Evolutionary conservation across 2,888 invertebrate species (phyloP), one percentile per base, ranked within the genome.

Genomic region (Meteorus colon): DNA sequence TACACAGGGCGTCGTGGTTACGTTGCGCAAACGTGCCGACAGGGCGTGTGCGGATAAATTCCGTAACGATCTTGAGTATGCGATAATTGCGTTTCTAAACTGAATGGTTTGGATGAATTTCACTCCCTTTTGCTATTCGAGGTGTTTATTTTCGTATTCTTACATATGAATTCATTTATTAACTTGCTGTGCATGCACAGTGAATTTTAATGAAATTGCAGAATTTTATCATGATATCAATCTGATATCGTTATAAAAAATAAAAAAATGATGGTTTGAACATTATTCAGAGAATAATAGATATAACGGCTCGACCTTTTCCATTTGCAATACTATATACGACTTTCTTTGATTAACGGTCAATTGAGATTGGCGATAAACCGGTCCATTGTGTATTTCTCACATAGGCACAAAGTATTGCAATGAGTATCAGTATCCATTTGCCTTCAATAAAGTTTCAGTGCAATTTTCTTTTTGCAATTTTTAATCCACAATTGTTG

Each of bases 21-120:
- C 31, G 60, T 75, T 77, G 74, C 70, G 67, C 68, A 74, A 79
- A 76, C 48, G 75, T 75, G 66, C 74, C 74, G 67, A 69, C 74
- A 77, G 76, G 72, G 55, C 69, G 74, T 51, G 76, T 62, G 78
- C 77, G 79, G 83, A 84, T 85, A 86, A 85, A 87, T 87, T 86
- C 85, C 85, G 83, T 84, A 86, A 84, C 82, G 82, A 86, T 85
- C 82, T 77, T 78, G 78, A 79, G 51, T 70, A 76, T 77, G 63
- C 75, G 76, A 78, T 79, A 79, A 79, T 81, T 81, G 78, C 77
- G 59, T 78, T 78, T 77, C 70, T 70, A 70, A 45, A 69, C 37
- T 65, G 63, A 68, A 48, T 29, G 48, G 45, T 48, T 69, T 31
- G 31, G 41, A 51, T 60, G 34, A 51, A 37, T 55, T 41, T 41